Percentiles rank a stretch among this genome's conserved stretches.
These are phyloP conservation scores for Halisarca cf. caerulea DNA, from an alignment of 37 sponge, comb jelly and placozoan species.

Conservation along the genomic window DNA sequence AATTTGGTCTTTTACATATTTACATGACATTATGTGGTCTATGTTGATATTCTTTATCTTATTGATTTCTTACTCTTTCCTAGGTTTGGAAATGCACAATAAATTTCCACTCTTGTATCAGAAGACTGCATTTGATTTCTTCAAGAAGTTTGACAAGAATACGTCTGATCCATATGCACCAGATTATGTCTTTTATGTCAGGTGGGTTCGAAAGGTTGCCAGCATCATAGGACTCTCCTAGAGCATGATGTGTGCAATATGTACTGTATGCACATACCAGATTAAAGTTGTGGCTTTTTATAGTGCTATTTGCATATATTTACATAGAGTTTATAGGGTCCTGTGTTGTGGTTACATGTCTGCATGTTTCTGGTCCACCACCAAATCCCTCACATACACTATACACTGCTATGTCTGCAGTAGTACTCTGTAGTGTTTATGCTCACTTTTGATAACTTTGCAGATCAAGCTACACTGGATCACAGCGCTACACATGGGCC, in stretches of 20 bases:
- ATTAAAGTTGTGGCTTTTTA: background rate
- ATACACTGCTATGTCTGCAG: no score
- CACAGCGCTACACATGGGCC: conserved; percentile 63
- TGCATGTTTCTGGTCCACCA: no score
- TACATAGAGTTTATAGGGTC: no score
- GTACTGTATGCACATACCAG: background rate
- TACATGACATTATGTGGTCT: no score
- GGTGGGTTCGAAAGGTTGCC: no score
- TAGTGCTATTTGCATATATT: no score
- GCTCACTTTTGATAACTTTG: background rate
- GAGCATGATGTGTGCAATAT: background rate
- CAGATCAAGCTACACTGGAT: conserved; percentile 55
- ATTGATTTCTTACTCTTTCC: no score
- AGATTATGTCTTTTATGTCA: conserved; percentile 60
- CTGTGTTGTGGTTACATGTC: no score
- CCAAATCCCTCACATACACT: no score
- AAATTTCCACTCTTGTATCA: conserved; percentile 52
- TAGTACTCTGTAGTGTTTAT: background rate
- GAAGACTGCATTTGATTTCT: conserved; percentile 59
- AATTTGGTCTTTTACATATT: no score
- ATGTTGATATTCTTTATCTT: no score
- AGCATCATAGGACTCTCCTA: no score
- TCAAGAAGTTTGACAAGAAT: conserved; percentile 26
- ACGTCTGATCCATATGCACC: conserved; percentile 53
- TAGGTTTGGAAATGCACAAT: conserved; percentile 64